Evolutionary conservation across 2,113 vertebrate species (phyloP).

Genomic region (Oryzias curvinotus): DNA sequence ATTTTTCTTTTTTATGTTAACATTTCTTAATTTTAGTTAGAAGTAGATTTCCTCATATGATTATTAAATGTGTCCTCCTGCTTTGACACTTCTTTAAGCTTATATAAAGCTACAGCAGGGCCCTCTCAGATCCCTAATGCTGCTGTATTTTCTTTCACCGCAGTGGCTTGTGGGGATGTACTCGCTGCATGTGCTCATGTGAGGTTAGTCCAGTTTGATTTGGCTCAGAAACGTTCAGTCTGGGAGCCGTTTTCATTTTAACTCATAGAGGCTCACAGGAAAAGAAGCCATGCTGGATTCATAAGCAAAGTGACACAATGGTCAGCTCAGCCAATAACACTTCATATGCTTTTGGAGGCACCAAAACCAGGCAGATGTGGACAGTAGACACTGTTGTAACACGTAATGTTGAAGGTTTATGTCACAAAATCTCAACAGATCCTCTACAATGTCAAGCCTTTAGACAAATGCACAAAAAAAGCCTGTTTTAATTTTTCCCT

Average conservation of each 20-base stretch:
- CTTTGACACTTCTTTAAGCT: too few relatives aligned
- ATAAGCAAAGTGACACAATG: constrained; percentile 36
- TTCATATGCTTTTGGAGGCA: constrained; percentile 38
- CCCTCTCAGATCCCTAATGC: not conserved
- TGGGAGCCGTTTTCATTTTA: constrained; percentile 32
- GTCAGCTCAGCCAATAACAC: constrained; percentile 54
- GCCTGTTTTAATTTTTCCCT: constrained; percentile 29
- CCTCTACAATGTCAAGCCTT: constrained; percentile 9
- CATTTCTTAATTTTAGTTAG: too few relatives aligned
- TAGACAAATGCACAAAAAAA: not conserved
- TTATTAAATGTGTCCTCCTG: too few relatives aligned
- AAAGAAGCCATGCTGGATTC: constrained; percentile 46
- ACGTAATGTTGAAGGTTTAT: not conserved
- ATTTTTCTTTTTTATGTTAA: too few relatives aligned
- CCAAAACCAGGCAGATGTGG: constrained; percentile 13
- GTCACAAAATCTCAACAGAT: constrained; percentile 6
- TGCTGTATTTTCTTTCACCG: constrained; percentile 36
- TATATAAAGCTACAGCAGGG: too few relatives aligned
- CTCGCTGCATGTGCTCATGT: constrained; percentile 28
- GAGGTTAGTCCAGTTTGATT: constrained; percentile 56
- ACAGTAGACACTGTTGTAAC: not conserved
- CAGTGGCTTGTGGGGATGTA: constrained; percentile 43
- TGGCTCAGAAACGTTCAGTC: constrained; percentile 41
- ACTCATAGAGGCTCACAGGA: constrained; percentile 40
- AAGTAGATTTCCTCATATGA: too few relatives aligned